These are phyloP conservation scores for Exephanes ischioxanthus DNA, from an alignment of 2,888 invertebrate genomes.

Conservation along the genomic window DNA sequence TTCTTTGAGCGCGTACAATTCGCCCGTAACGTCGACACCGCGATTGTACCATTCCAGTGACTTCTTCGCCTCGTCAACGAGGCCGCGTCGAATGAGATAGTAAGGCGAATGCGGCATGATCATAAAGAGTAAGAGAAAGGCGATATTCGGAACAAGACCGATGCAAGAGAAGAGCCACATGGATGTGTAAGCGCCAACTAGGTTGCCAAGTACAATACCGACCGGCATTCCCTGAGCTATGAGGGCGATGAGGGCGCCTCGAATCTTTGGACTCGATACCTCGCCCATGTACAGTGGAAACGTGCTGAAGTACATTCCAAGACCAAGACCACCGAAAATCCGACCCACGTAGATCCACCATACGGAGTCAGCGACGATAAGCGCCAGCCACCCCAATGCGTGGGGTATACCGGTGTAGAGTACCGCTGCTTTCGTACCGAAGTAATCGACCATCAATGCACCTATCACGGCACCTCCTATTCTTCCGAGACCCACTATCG, in stretches of 20 bases:
- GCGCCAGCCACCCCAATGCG: constrained; percentile 57
- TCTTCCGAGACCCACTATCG: constrained; percentile 66
- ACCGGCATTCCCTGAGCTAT: constrained; percentile 77
- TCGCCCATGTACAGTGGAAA: constrained; percentile 79
- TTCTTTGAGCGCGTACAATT: constrained; percentile 70
- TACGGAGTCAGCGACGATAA: constrained; percentile 48
- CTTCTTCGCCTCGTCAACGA: constrained; percentile 69
- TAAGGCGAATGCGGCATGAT: constrained; percentile 80
- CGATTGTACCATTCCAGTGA: constrained; percentile 76
- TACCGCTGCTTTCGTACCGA: constrained; percentile 63
- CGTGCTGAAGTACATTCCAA: constrained; percentile 75
- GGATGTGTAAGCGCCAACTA: constrained; percentile 78
- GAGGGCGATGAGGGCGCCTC: constrained; percentile 75
- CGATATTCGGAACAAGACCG: constrained; percentile 74
- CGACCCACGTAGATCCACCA: constrained; percentile 70
- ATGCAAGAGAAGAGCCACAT: constrained; percentile 75
- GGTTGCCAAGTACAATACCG: constrained; percentile 77
- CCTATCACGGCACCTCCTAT: constrained; percentile 66
- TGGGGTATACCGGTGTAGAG: constrained; percentile 64
- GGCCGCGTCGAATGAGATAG: constrained; percentile 69
- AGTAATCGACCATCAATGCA: constrained; percentile 59
- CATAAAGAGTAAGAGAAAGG: constrained; percentile 74
- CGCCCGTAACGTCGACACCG: constrained; percentile 67
- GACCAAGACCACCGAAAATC: constrained; percentile 69
- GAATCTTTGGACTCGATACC: constrained; percentile 75